A percentile compares a stretch with the other conserved stretches of the same genome.
These are phyloP conservation scores for Cassiopea xamachana DNA, from an alignment of 30 jellyfish, hydroid and myxozoan species.

Conservation along the genomic window DNA sequence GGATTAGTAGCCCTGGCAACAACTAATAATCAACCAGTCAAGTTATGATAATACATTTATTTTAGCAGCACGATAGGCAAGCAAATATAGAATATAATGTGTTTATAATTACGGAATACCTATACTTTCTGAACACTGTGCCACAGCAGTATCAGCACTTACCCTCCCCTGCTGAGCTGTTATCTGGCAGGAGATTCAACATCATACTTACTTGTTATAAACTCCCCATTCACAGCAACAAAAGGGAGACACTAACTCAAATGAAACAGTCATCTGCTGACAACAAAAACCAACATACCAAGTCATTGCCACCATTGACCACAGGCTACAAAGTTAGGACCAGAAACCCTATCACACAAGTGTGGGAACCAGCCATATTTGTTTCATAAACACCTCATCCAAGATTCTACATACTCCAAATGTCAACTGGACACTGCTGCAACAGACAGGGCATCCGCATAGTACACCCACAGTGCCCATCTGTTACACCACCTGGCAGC, in stretches of 20 bases:
- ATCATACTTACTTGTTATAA: conserved; percentile 14
- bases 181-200: conserved; percentile 37
- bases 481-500: not conserved
- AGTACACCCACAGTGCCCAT: not conserved
- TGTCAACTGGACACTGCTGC: conserved; percentile 6
- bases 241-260: not conserved
- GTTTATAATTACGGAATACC: no score
- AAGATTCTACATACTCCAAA: not conserved
- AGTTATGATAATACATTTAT: no score
- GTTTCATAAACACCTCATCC: conserved; percentile 2
- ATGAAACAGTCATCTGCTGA: conserved; percentile 3
- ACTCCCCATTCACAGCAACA: not conserved
- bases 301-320: conserved; percentile 5
- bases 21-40: no score
- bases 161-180: conserved; percentile 78
- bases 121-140: not conserved
- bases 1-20: no score
- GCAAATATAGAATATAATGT: no score
- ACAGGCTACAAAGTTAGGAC: conserved; percentile 5
- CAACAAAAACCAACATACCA: conserved; percentile 16
- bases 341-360: conserved; percentile 9
- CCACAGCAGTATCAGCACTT: conserved; percentile 52
- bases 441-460: conserved; percentile 3
- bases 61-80: no score
- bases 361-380: conserved; percentile 12